phyloP scores from a whole-genome alignment of 2,797 vertebrate species.

The Rhynchonycteris naso region DNA sequence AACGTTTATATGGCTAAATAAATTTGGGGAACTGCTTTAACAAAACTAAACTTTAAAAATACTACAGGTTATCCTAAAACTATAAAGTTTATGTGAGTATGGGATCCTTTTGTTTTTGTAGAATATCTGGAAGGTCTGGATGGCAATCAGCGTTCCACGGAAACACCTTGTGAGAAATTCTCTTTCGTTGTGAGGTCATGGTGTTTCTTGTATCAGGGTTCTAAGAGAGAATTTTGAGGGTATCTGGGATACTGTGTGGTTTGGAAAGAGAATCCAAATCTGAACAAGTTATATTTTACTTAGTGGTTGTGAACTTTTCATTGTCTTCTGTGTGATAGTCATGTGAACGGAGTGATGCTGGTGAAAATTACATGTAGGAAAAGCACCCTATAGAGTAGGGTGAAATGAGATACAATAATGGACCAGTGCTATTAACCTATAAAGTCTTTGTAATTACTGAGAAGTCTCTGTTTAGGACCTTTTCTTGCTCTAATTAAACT shows the following conservation, averaged over 20 bases:
- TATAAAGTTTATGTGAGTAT: not conserved
- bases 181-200: not conserved
- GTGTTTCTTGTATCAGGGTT: not conserved
- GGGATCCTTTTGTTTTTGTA: not conserved
- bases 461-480: not conserved
- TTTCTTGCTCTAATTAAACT: constrained; percentile 47
- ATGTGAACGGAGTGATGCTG: not conserved
- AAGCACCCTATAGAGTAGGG: not conserved
- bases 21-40: constrained; percentile 4
- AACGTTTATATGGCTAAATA: not conserved
- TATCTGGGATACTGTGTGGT: not conserved
- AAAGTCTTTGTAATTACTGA: constrained; percentile 12
- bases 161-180: not conserved
- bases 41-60: constrained; percentile 1
- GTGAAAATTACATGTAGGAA: not conserved
- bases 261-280: constrained; percentile 50
- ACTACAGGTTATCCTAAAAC: not conserved
- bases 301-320: constrained; percentile 21
- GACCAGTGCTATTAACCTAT: not conserved
- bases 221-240: constrained; percentile 35
- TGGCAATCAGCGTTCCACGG: not conserved
- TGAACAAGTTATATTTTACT: constrained; percentile 38
- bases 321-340: constrained; percentile 35
- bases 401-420: not conserved
- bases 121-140: not conserved